Evolutionary conservation across 2,888 invertebrate genomes (phyloP), one percentile per base, ranked within the genome.

Genomic region (Ischnura elegans): DNA sequence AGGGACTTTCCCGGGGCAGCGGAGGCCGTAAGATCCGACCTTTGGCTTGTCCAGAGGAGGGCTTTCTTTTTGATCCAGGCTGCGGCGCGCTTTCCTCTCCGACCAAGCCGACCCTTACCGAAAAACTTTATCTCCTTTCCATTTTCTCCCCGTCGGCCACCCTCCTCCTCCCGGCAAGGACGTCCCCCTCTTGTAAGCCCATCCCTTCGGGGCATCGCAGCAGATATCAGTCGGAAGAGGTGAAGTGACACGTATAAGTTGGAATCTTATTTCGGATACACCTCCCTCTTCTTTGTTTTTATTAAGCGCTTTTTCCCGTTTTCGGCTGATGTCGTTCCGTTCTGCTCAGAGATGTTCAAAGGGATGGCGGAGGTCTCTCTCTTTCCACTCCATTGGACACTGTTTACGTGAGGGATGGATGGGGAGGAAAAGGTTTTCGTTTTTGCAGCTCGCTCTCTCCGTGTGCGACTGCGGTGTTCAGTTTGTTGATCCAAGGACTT

Each of bases 161-260:
- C 55, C 55, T 19, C 61, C 61, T 61, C 25, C 25, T 2, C 61
- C 61, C 61, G 5, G 21, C 19, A 21, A 55, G 21, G 21, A n/a
- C n/a, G n/a, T 76, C 76, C 76, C 76, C 76, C 76, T 36, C 36
- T 76, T 76, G 6, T 36, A 29, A 51, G 51, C 13, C 51, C 19
- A 13, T 51, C 51, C 51, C 19, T 51, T 2, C 51, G 16, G 51
- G 51, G 51, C 76, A 29, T 8, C 76, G 29, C 29, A 10, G 36
- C 76, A 76, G 76, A 61, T 76, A 76, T 76, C 76, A 76, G 29
- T 76, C 13, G 76, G 25, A 19, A 51, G 51, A 76, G 76, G 76
- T 76, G 76, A 76, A 76, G 76, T 76, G 76, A 76, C 76, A 76
- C 76, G 76, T 76, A 76, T 76, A 36, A 76, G 36, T 76, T 16